A percentile compares a stretch with the other conserved stretches of the same genome.
These are phyloP conservation scores for Oncorhynchus gorbuscha DNA, from an alignment of 2,113 vertebrate species.

Conservation along the genomic window DNA sequence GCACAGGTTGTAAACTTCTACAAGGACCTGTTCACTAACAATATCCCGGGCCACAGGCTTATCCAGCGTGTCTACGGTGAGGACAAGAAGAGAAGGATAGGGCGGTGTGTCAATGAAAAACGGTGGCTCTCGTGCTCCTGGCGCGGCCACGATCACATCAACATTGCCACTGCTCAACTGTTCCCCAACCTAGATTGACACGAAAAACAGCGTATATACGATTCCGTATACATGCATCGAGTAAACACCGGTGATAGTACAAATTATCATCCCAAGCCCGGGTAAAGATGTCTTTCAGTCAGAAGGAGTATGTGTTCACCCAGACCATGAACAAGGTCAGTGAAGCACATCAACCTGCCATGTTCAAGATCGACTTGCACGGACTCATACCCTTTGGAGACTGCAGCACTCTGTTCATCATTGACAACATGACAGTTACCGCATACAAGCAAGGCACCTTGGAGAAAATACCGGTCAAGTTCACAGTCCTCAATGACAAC, in stretches of 20 bases:
- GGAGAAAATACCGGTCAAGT: too few species aligned
- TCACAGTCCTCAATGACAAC: neutral
- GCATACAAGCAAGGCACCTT: slow-evolving; percentile 5
- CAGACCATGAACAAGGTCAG: neutral
- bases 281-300: slow-evolving; percentile 5
- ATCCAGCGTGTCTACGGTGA: neutral
- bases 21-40: too few species aligned
- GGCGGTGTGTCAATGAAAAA: slow-evolving; percentile 3
- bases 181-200: neutral
- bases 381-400: neutral
- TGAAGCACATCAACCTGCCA: neutral
- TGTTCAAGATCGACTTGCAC: neutral
- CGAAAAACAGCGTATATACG: neutral
- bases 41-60: neutral
- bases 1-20: too few species aligned
- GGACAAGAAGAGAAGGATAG: neutral
- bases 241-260: neutral
- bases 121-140: neutral
- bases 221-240: neutral
- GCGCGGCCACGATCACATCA: neutral
- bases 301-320: neutral
- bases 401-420: too few species aligned
- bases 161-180: neutral
- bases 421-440: neutral
- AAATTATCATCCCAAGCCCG: neutral